Percentiles rank a stretch among this genome's conserved stretches.
These are phyloP conservation scores for Gouania willdenowi DNA, from an alignment of 2,797 vertebrate species.

Conservation along the genomic window DNA sequence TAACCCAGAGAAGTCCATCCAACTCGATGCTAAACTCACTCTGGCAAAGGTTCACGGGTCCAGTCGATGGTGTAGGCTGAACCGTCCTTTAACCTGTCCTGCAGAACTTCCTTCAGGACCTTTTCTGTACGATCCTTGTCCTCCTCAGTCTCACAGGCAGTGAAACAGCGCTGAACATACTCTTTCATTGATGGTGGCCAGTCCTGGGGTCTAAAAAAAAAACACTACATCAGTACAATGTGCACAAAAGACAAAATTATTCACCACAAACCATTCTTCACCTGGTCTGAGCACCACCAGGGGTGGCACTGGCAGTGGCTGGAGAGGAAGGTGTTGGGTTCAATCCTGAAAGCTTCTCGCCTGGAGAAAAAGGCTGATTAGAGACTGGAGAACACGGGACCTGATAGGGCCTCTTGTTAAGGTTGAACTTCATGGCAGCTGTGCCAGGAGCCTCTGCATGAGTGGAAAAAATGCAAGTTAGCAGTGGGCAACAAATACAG, in stretches of 20 bases:
- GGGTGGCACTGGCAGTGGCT: constrained; percentile 29
- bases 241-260: background rate
- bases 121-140: constrained; percentile 93
- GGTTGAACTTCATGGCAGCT: constrained; percentile 86
- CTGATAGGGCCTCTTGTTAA: constrained; percentile 83
- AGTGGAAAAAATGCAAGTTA: no score
- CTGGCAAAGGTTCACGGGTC: constrained; percentile 86
- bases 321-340: constrained; percentile 49
- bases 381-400: constrained; percentile 65
- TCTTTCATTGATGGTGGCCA: constrained; percentile 95
- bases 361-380: constrained; percentile 72
- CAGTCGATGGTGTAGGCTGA: constrained; percentile 92
- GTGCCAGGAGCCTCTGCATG: constrained; percentile 88
- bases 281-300: constrained; percentile 72
- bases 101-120: constrained; percentile 87
- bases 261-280: constrained; percentile 34
- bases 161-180: constrained; percentile 92
- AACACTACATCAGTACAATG: background rate
- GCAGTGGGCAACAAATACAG: no score
- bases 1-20: background rate
- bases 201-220: constrained; percentile 79
- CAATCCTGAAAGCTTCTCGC: constrained; percentile 72
- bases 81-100: constrained; percentile 88
- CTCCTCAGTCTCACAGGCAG: constrained; percentile 88
- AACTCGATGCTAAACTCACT: constrained; percentile 70